Evolutionary conservation across 2,888 invertebrate genomes (phyloP).

Genomic region (Sialis fuliginosa): DNA sequence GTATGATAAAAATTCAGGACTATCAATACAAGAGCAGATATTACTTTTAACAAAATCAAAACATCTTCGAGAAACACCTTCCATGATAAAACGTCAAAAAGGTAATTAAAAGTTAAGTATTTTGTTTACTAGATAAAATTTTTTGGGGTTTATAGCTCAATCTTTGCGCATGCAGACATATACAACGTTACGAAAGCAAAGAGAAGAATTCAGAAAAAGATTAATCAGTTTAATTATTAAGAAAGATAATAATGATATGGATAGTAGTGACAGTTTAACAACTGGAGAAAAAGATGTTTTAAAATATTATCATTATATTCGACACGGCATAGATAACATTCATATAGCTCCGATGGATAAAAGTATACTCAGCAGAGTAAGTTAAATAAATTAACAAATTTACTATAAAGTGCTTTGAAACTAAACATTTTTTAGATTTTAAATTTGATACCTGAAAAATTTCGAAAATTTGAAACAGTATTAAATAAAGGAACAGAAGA

Average conservation of each 20-base stretch:
- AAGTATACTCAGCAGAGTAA: slow-evolving; percentile 44
- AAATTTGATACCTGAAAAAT: slow-evolving; percentile 38
- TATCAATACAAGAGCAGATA: not conserved
- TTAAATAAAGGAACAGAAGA: slow-evolving; percentile 49
- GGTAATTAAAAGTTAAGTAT: not conserved
- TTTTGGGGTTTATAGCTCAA: not conserved
- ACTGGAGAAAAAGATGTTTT: slow-evolving; percentile 49
- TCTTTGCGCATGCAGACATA: not conserved
- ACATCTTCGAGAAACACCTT: not conserved
- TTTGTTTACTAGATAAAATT: not conserved
- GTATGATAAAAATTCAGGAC: not conserved
- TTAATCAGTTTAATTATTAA: slow-evolving; percentile 58
- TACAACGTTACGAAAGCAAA: slow-evolving; percentile 38
- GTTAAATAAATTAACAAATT: not conserved
- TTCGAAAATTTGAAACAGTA: slow-evolving; percentile 42
- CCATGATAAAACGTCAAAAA: not conserved
- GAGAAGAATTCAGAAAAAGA: slow-evolving; percentile 68
- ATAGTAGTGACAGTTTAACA: slow-evolving; percentile 32
- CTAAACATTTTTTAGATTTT: slow-evolving; percentile 33
- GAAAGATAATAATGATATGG: slow-evolving; percentile 29
- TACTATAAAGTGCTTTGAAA: not conserved
- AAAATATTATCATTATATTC: slow-evolving; percentile 79
- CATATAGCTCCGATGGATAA: slow-evolving; percentile 73
- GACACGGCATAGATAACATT: slow-evolving; percentile 77
- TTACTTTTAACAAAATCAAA: too few species aligned